phyloP scores from a whole-genome alignment of 2,888 invertebrate species.

The Luffia ferchaultella region DNA sequence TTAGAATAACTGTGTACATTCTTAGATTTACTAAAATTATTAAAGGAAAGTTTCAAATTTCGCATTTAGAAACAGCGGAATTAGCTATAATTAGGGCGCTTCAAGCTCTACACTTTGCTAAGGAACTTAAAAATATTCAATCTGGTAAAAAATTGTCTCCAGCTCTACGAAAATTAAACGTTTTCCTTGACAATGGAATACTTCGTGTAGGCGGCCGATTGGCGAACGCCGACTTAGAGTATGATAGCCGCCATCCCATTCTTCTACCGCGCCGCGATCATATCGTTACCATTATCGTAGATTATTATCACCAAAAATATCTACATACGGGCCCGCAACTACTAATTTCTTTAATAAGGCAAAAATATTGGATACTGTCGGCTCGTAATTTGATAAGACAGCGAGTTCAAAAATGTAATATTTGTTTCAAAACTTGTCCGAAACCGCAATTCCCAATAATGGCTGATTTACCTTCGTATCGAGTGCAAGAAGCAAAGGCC shows the following conservation, averaged over 20 bases:
- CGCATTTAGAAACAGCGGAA: not conserved
- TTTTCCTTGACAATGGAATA: not conserved
- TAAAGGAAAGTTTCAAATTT: no score
- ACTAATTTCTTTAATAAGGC: conserved; percentile 5
- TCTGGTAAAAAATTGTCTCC: not conserved
- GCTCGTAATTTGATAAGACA: not conserved
- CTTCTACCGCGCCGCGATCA: conserved; percentile 1
- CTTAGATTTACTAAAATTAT: not conserved
- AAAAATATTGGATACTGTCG: conserved; percentile 5
- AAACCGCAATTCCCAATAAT: conserved; percentile 5
- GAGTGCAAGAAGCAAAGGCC: conserved; percentile 8
- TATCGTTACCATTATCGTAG: not conserved
- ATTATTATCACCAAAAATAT: not conserved
- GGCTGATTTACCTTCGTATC: conserved; percentile 8
- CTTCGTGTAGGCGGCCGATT: not conserved
- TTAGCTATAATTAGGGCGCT: not conserved
- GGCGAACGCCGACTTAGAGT: not conserved
- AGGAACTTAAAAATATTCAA: not conserved
- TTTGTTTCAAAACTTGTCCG: conserved; percentile 5
- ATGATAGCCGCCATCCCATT: not conserved
- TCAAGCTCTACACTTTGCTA: not conserved
- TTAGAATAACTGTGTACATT: not conserved
- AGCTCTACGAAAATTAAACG: not conserved
- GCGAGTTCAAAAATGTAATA: conserved; percentile 1
- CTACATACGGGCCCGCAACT: not conserved